Evolutionary conservation across 2,888 invertebrate genomes (phyloP), one percentile per base, ranked within the genome.

Genomic region (Pelosia muscerda): DNA sequence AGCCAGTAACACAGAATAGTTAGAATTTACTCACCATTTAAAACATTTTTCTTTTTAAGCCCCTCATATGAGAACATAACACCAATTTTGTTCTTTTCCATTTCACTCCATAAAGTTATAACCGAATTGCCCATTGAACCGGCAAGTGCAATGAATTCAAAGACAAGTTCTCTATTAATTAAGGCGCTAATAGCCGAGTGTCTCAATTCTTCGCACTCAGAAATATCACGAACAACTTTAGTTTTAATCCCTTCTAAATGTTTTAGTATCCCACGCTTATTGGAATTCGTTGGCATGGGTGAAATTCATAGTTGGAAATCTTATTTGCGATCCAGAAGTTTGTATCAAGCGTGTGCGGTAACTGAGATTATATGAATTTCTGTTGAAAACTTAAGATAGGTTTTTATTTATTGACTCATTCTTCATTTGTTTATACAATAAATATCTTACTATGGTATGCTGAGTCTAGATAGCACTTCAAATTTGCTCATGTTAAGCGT

Each of bases 91-190:
- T 61, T 28, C n/a, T 3, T 26, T 28, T 23, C 10, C n/a, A 61
- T 26, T n/a, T 57, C 28, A 55, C 11, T 55, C 53, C 49, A 57
- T 25, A 31, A 25, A 42, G 26, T 54, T 58, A 26, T 63, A 34
- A 58, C 26, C 15, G 25, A 58, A 34, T 72, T 78, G 70, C 71
- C 72, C n/a, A 56, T 26, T 65, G 23, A 61, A 55, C 55, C 60
- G 55, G 59, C 58, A 49, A 62, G 63, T 59, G 67, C 65, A 74
- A 74, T 78, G 73, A 81, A 78, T 76, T 73, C 2, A 55, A 55
- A 67, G 61, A 71, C 65, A 42, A 74, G 69, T 81, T 80, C 65
- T 71, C 60, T 73, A 78, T 71, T 80, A 78, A 80, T 75, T 75
- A 80, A 70, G 68, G 75, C 73, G 78, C 71, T 77, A 75, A 77